Conservation (phyloP, 64 coral and sea anemone genomes). For the Hydrozoanthus tunicans region DNA sequence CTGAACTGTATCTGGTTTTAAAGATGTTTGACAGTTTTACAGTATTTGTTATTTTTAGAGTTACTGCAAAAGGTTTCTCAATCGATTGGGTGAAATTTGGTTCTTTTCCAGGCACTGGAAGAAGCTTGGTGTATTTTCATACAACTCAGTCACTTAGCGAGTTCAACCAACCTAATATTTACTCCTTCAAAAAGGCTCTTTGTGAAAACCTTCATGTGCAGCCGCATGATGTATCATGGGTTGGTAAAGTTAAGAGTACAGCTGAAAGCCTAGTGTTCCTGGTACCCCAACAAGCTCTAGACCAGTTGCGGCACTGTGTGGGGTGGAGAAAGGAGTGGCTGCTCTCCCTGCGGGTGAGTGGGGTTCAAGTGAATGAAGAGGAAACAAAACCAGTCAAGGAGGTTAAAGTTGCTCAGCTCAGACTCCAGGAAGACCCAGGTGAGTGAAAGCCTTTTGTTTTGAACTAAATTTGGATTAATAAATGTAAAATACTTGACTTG, state of each 20-base stretch:
- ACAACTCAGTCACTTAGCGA: constrained; percentile 24
- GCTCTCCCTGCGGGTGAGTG: constrained; percentile 53
- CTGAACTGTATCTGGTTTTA: too few relatives aligned
- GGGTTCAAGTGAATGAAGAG: constrained; percentile 51
- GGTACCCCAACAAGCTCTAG: constrained; percentile 52
- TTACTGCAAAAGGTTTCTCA: neutral
- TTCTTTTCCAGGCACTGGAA: constrained; percentile 37
- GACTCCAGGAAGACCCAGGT: constrained; percentile 91
- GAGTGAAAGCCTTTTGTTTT: neutral
- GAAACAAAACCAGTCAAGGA: constrained; percentile 61
- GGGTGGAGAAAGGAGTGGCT: constrained; percentile 88
- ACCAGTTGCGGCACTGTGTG: constrained; percentile 63
- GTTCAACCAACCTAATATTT: constrained; percentile 59
- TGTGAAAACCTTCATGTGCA: constrained; percentile 73
- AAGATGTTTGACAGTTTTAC: neutral
- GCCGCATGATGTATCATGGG: constrained; percentile 59
- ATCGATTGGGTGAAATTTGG: neutral
- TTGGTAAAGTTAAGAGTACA: constrained; percentile 40
- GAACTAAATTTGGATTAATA: neutral
- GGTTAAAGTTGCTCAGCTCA: constrained; percentile 78
- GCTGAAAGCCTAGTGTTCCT: constrained; percentile 60
- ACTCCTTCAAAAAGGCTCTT: constrained; percentile 64
- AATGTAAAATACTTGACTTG: neutral
- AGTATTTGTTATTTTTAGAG: neutral
- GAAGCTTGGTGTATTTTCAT: constrained; percentile 62